Evolutionary conservation across 2,888 invertebrate genomes (phyloP), one percentile per base, ranked within the genome.

Genomic region (Blomia tropicalis): DNA sequence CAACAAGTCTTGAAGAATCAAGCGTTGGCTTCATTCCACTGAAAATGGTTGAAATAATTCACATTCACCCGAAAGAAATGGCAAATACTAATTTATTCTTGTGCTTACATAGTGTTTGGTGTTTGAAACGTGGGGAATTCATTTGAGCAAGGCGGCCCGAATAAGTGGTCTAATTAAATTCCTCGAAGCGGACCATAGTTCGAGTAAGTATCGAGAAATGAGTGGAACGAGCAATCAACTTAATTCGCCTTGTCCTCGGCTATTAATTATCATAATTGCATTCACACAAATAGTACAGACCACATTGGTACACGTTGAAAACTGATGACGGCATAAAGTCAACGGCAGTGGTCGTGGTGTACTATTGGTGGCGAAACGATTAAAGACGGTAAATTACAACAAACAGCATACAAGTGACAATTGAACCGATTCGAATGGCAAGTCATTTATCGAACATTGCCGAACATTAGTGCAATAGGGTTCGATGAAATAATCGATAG

Each of bases 191-290:
- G 17, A 17, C 7, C 7, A 17, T 36, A 36, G 36, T 36, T 36
- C 17, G 36, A n/a, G n/a, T n/a, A n/a, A n/a, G n/a, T n/a, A n/a
- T n/a, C n/a, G n/a, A n/a, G n/a, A n/a, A n/a, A n/a, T n/a, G n/a
- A n/a, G n/a, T n/a, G n/a, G n/a, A n/a, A n/a, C n/a, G 51, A 47
- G 51, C 51, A 47, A 47, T 47, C 51, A 47, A 47, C 51, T 47
- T 47, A 47, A 47, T 47, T 47, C 51, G 51, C 22, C 7, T 7
- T 47, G 51, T 47, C 51, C 51, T 47, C 51, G 7, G 51, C 51
- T 47, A 47, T 47, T 47, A 47, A 47, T 47, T 47, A 47, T 47
- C 7, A n/a, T 47, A 47, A 47, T 47, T 47, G 51, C 51, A 22
- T n/a, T 11, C 5, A 11, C 7, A n/a, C 23, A 7, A 22, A 47